Conservation (phyloP, 2,888 invertebrate species). For the Apoda limacodes region DNA sequence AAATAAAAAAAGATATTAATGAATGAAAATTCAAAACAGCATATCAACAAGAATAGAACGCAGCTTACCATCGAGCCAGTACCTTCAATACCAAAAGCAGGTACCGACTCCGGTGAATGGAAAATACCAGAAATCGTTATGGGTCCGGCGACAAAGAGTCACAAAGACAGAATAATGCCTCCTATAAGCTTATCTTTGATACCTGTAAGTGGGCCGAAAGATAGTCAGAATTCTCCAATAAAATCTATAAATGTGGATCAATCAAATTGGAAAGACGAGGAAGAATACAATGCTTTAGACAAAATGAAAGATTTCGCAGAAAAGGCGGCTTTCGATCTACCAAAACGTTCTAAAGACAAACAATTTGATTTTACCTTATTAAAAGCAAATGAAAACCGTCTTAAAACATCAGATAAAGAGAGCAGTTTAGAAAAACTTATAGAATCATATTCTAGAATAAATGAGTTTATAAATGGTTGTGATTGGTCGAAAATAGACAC, state of each 20-base stretch:
- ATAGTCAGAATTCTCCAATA: constrained; percentile 37
- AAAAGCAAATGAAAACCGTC: constrained; percentile 35
- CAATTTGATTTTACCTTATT: constrained; percentile 38
- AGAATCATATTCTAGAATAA: constrained; percentile 58
- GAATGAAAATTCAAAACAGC: constrained; percentile 49
- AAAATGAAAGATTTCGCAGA: constrained; percentile 67
- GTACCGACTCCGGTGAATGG: constrained; percentile 35
- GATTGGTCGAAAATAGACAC: constrained; percentile 52
- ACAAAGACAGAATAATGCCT: constrained; percentile 52
- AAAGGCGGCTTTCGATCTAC: constrained; percentile 57
- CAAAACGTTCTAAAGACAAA: constrained; percentile 45
- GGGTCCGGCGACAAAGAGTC: constrained; percentile 39
- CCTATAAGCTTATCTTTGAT: constrained; percentile 60
- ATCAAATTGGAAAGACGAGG: constrained; percentile 42
- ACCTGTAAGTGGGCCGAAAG: constrained; percentile 51
- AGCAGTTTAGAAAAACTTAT: constrained; percentile 53
- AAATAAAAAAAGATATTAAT: constrained; percentile 30
- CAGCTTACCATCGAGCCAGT: constrained; percentile 62
- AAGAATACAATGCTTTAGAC: constrained; percentile 61
- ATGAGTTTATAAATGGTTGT: constrained; percentile 61
- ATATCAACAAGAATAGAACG: constrained; percentile 64
- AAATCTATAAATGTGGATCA: constrained; percentile 45
- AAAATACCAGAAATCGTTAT: constrained; percentile 49
- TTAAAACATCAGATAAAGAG: constrained; percentile 37
- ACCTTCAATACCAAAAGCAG: constrained; percentile 35